phyloP scores from a whole-genome alignment of 2,113 vertebrate genomes.

The Rhinogobius similis region DNA sequence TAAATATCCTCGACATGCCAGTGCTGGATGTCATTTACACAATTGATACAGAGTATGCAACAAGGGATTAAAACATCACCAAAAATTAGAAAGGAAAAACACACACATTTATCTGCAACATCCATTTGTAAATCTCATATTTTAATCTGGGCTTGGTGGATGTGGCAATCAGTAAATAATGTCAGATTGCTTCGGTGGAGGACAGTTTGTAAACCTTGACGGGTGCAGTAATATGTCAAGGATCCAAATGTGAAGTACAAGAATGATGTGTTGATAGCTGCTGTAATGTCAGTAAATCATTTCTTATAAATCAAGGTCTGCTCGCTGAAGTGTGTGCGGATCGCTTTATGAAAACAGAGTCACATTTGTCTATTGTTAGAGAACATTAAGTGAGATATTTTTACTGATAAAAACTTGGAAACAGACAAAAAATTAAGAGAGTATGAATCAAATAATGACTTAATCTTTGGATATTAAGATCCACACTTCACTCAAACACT shows the following conservation, averaged over 20 bases:
- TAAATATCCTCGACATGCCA: neutral
- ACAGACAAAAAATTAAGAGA: too few species aligned
- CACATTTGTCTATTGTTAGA: neutral
- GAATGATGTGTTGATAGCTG: conserved; percentile 39
- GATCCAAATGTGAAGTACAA: conserved; percentile 55
- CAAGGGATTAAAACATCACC: conserved; percentile 53
- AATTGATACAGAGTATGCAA: conserved; percentile 33
- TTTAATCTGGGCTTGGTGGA: conserved; percentile 62
- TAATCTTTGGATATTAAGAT: neutral
- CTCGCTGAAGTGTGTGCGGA: conserved; percentile 3
- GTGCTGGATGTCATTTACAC: conserved; percentile 39
- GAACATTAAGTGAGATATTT: neutral
- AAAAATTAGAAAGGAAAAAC: conserved; percentile 40
- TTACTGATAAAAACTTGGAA: neutral
- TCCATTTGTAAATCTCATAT: conserved; percentile 63
- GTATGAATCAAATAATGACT: neutral
- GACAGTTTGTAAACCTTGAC: conserved; percentile 64
- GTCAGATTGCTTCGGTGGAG: conserved; percentile 59
- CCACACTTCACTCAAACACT: neutral
- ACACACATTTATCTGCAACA: conserved; percentile 55
- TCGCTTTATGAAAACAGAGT: neutral
- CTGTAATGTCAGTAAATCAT: conserved; percentile 16
- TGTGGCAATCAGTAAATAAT: conserved; percentile 61
- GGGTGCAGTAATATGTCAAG: conserved; percentile 22
- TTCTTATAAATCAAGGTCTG: conserved; percentile 60